Base-by-base conservation (phyloP, 2,888 invertebrate genomes). In the Parnassius apollo region DNA sequence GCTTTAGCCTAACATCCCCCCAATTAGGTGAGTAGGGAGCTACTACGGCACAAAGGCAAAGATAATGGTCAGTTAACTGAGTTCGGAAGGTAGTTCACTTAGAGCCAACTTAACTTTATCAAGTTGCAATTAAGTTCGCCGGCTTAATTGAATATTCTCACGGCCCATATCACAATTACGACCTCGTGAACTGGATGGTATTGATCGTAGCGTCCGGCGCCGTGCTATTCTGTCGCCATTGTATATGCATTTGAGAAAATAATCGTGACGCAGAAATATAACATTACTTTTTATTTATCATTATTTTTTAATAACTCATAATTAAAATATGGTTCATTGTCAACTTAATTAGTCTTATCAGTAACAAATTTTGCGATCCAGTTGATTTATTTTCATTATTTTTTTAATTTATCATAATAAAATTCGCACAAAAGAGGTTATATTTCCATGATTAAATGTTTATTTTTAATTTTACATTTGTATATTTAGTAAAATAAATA, bases 11-110 rank as follows among this genome's bases (percentile, higher is more conserved):
- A 70, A 75, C 78, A 81, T 80, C 83, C 87, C 86, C 85, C 85
- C 91, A 91, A 91, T 91, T 91, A 91, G 84, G 82, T 73, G 75
- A 78, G 83, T 74, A 77, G 80, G 77, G 80, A 77, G 83, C 85
- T 78, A 79, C 82, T 76, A 73, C 70, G 75, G 85, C 88, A 91
- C 91, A 91, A 91, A 91, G 91, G 90, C 89, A 85, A 82, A 88
- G 90, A 91, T 91, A 91, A 91, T 91, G 90, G 91, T 87, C 91
- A 88, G 90, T 83, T 89, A 91, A 91, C 91, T 90, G 85, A 90
- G 88, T 90, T 90, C 80, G 71, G 80, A 91, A 91, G 91, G 91
- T 91, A 91, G 89, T 90, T 91, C 91, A 91, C 91, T 91, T 91
- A 86, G 85, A 82, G 68, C 78, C 71, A 85, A 83, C 87, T 83